These are phyloP conservation scores for Morone chrysops DNA, from an alignment of 2,113 vertebrate genomes.

Conservation along the genomic window DNA sequence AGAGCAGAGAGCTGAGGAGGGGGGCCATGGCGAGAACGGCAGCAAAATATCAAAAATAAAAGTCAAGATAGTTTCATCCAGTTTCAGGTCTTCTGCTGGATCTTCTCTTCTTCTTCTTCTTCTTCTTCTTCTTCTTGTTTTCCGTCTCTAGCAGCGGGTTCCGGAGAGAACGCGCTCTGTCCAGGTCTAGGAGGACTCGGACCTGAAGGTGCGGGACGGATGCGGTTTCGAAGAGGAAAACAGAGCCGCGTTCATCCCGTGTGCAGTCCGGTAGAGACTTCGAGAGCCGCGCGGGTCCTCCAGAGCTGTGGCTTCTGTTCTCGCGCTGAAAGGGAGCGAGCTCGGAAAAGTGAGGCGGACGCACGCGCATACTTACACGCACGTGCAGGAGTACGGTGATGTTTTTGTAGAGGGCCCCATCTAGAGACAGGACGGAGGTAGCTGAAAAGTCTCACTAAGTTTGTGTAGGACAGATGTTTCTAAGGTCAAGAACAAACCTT, in stretches of 20 bases:
- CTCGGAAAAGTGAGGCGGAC: neutral
- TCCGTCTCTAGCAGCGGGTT: neutral
- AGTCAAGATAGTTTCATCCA: constrained; percentile 11
- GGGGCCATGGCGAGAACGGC: constrained; percentile 45
- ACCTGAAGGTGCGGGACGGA: constrained; percentile 37
- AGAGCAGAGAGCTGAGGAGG: constrained; percentile 40
- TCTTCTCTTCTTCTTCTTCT: neutral
- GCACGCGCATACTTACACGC: constrained; percentile 8
- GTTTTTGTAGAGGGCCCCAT: constrained; percentile 44
- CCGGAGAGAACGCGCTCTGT: neutral
- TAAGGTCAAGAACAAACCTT: too few species aligned
- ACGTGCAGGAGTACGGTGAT: neutral
- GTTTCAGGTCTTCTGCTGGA: neutral
- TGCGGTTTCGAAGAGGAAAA: constrained; percentile 1
- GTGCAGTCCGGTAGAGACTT: neutral
- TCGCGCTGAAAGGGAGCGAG: neutral
- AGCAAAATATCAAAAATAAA: neutral
- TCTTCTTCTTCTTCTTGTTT: neutral
- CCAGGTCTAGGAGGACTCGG: constrained; percentile 13
- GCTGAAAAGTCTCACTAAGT: neutral
- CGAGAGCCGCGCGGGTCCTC: neutral
- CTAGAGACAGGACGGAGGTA: constrained; percentile 14
- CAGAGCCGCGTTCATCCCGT: constrained; percentile 47
- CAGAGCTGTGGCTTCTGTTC: neutral
- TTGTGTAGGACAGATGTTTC: too few species aligned